Evolutionary conservation across 2,113 vertebrate genomes (phyloP).

Genomic region (Oceanites oceanicus): DNA sequence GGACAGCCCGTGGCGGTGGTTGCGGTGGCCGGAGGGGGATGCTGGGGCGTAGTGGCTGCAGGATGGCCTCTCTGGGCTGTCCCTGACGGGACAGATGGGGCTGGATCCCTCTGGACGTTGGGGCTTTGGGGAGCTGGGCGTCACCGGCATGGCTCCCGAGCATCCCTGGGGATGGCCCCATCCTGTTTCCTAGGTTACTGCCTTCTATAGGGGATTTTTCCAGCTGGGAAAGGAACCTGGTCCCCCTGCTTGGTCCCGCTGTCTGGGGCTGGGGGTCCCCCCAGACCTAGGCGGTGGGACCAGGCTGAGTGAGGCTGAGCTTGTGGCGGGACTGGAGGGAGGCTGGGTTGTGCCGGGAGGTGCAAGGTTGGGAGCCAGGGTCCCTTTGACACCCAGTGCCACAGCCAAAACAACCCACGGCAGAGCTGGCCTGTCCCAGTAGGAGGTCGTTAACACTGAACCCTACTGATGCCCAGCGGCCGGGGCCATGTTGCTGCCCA

Average conservation of each 20-base stretch:
- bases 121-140: not conserved
- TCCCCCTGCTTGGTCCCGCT: not conserved
- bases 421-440: not conserved
- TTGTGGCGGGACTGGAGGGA: not conserved
- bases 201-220: not conserved
- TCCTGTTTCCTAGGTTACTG: not conserved
- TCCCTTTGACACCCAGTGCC: not conserved
- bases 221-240: not conserved
- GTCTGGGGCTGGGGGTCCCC: not conserved
- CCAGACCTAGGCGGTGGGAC: no score
- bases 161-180: not conserved
- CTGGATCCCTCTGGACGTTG: not conserved
- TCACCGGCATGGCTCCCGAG: not conserved
- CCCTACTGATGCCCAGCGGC: not conserved
- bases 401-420: accelerated
- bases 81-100: not conserved
- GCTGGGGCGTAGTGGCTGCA: not conserved
- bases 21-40: not conserved
- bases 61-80: not conserved
- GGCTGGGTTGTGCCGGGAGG: not conserved
- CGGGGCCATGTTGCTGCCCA: not conserved
- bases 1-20: not conserved
- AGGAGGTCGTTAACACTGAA: not conserved
- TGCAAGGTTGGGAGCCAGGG: not conserved
- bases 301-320: not conserved